These are phyloP conservation scores for Aporophyla lueneburgensis DNA, from an alignment of 2,888 invertebrate species.

Conservation along the genomic window DNA sequence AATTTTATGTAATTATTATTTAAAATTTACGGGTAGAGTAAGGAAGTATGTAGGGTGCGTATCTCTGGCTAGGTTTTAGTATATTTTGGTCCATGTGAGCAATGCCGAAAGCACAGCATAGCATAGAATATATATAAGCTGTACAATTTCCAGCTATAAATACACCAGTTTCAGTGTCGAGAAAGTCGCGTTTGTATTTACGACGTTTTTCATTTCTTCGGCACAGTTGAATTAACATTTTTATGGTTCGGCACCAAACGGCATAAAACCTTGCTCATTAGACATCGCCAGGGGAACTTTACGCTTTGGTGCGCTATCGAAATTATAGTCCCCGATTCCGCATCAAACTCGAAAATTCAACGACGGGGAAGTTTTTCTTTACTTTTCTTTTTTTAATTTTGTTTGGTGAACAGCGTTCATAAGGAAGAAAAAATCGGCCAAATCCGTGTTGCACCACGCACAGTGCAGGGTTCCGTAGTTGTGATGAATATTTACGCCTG, in stretches of 20 bases:
- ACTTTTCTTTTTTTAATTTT: conserved; percentile 33
- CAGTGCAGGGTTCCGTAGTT: background rate
- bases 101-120: background rate
- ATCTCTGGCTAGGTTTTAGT: background rate
- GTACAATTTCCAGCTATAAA: conserved; percentile 43
- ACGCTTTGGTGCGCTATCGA: conserved; percentile 71
- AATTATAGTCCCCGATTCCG: conserved; percentile 72
- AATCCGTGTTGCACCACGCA: background rate
- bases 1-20: too few relatives aligned
- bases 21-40: too few relatives aligned
- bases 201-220: conserved; percentile 75
- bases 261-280: conserved; percentile 79
- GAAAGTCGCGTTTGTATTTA: conserved; percentile 75
- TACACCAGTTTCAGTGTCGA: conserved; percentile 45
- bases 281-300: conserved; percentile 72
- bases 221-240: conserved; percentile 83
- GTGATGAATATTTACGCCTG: background rate
- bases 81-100: background rate
- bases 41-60: too few relatives aligned
- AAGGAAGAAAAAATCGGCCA: background rate
- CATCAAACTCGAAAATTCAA: conserved; percentile 67
- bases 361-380: conserved; percentile 38
- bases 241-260: conserved; percentile 81
- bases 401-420: conserved; percentile 34
- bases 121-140: conserved; percentile 16